Base-by-base conservation (phyloP, 2,888 invertebrate species). In the Subacronicta megacephala region DNA sequence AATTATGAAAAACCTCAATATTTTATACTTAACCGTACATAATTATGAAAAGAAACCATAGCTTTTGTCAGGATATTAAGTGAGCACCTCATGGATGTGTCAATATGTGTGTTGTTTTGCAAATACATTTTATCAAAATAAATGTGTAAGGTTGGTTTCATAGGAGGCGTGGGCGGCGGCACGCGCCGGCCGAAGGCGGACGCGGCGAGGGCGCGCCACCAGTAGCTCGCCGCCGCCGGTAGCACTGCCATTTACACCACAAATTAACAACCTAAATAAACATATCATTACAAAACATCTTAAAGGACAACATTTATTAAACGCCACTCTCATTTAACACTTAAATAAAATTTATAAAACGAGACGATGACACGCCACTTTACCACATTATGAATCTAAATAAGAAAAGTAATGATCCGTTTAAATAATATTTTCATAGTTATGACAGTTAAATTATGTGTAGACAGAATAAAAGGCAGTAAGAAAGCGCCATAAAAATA, bases 401-500 rank as follows among this genome's bases (percentile, higher is more conserved):
- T n/a, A n/a, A n/a, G n/a, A 37, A 68, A 73, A 75, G 59, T 77
- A 65, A 74, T 74, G 62, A 66, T 59, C 58, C 63, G 68, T 69
- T 76, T 79, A 79, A 85, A 84, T 82, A 80, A 88, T 88, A 85
- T 83, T 85, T 89, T 82, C 76, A 80, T 82, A 79, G 78, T 81
- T 81, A 84, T 83, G 83, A 83, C 85, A 84, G 76, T 83, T 85
- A 83, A 87, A 88, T 88, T 85, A 89, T 81, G 87, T 89, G 89
- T 82, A 84, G 90, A 90, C 90, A 90, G 78, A 79, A 82, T 86
- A 87, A 86, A 85, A 81, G 75, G 61, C 75, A 80, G 75, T 75
- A 82, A 72, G 74, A 83, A 77, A 83, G 80, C 80, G 75, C 81
- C 83, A 90, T 92, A 89, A 92, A 92, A 92, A 87, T 89, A 87